Conservation (phyloP, 2,797 vertebrate species). For the Dromococcyx pavoninus region DNA sequence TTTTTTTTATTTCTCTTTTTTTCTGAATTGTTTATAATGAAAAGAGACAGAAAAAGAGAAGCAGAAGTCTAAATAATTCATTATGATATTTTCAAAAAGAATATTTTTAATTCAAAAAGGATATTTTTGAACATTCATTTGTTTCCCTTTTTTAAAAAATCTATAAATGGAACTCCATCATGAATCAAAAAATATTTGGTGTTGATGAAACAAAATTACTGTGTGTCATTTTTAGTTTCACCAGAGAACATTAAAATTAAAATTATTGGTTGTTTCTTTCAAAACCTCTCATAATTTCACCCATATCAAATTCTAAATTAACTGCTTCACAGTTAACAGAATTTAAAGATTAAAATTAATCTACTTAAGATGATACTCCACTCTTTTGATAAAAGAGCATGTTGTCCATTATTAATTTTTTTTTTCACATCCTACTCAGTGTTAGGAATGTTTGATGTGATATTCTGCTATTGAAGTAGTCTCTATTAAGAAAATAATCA, state of each 20-base stretch:
- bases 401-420: background rate
- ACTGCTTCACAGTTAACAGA: background rate
- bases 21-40: background rate
- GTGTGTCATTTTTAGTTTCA: background rate
- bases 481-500: background rate
- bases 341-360: slow-evolving; percentile 4
- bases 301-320: background rate
- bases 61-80: background rate
- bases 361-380: background rate
- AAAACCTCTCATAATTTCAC: background rate
- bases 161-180: background rate
- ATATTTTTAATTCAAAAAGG: background rate
- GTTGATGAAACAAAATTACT: background rate
- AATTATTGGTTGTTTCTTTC: background rate
- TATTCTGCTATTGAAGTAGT: background rate
- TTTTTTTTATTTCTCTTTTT: background rate
- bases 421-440: background rate
- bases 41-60: accelerated
- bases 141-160: accelerated
- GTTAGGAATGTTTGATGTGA: background rate
- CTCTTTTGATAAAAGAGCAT: background rate
- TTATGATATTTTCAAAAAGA: background rate
- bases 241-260: background rate
- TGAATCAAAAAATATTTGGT: background rate
- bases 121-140: background rate